phyloP scores from a whole-genome alignment of 2,797 vertebrate genomes.

The Vespertilio murinus region DNA sequence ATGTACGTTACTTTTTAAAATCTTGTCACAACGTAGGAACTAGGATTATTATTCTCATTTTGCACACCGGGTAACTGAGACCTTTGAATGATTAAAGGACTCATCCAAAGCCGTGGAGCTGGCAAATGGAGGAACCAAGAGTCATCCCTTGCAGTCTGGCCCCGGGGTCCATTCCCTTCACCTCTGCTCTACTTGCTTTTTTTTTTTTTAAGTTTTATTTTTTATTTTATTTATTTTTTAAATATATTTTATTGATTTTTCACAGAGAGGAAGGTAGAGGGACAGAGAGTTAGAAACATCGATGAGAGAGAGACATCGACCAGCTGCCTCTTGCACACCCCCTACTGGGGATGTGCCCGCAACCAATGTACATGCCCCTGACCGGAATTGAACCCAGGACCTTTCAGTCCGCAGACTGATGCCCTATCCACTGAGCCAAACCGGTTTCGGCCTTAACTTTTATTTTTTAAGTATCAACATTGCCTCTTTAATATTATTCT shows the following conservation, averaged over 20 bases:
- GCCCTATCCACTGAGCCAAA: too few species aligned
- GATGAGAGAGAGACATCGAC: too few species aligned
- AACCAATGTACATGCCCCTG: too few species aligned
- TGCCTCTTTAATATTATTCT: not conserved
- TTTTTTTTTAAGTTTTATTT: not conserved
- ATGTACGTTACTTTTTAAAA: not conserved
- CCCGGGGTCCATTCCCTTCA: not conserved
- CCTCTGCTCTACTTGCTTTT: not conserved
- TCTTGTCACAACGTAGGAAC: not conserved
- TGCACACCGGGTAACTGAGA: not conserved
- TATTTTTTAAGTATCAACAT: not conserved
- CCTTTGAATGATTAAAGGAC: not conserved
- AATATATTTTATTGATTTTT: too few species aligned
- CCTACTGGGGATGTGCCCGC: too few species aligned
- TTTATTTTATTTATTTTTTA: too few species aligned
- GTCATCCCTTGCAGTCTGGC: not conserved
- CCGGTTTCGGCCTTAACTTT: too few species aligned
- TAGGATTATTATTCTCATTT: not conserved
- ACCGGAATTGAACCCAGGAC: too few species aligned
- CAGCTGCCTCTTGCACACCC: too few species aligned
- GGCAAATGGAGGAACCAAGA: not conserved
- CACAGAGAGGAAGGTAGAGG: too few species aligned
- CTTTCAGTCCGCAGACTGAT: too few species aligned
- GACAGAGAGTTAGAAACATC: too few species aligned
- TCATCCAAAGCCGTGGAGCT: not conserved